phyloP scores from a whole-genome alignment of 2,113 vertebrate species.

The Syngnathus typhle region DNA sequence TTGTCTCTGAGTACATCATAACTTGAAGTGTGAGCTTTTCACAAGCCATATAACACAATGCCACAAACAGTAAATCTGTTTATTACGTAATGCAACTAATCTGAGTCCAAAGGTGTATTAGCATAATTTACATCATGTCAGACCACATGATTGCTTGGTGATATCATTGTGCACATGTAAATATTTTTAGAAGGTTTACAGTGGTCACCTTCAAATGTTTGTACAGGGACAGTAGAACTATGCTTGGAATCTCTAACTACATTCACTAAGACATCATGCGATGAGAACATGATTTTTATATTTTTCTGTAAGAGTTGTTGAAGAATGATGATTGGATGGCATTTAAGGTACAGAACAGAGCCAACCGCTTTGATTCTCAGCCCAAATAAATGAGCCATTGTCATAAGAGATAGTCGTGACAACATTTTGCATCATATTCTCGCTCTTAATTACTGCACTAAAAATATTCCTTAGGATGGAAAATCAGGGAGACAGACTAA shows the following conservation, averaged over 20 bases:
- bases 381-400: not conserved
- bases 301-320: not conserved
- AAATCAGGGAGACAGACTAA: not conserved
- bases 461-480: slow-evolving; percentile 1
- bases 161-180: not conserved
- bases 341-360: not conserved
- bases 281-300: not conserved
- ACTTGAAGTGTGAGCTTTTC: not conserved
- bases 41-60: not conserved
- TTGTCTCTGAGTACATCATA: not conserved
- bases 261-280: not conserved
- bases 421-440: not conserved
- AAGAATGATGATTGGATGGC: not conserved
- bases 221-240: not conserved
- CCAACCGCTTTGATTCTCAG: too few species aligned
- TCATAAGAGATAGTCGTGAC: not conserved
- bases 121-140: not conserved
- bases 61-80: not conserved
- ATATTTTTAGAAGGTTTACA: not conserved
- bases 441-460: not conserved
- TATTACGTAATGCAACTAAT: not conserved
- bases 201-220: not conserved
- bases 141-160: not conserved
- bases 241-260: not conserved
- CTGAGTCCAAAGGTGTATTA: not conserved